Base-by-base conservation (phyloP, 2,113 vertebrate species). In the Bujurquina vittata region DNA sequence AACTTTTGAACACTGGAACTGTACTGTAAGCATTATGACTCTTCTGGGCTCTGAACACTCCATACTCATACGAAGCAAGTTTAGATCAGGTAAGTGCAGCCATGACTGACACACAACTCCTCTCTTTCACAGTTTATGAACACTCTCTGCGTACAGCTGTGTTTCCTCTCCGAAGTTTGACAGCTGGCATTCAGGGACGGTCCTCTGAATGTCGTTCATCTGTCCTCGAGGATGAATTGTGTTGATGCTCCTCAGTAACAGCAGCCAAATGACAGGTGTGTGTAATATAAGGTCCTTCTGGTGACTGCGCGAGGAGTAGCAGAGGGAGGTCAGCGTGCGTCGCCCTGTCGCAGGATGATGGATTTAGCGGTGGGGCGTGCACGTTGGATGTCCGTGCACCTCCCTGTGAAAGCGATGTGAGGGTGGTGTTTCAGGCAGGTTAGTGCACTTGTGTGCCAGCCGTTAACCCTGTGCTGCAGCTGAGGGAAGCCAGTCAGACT, bases 11-110 rank as follows among this genome's bases (percentile, higher is more conserved):
- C 93, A 90, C 92, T 96, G 95, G 96, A 96, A 94, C 94, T 95
- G 93, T 94, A 95, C 95, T 90, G 54, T 90, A 90, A 96, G 85
- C 95, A 95, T 94, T 96, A 99, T 99, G 98, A 99, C 98, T 92
- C 97, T 99, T 80, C 96, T 99, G 95, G 97, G 98, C 91, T 98
- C 98, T 90, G 97, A 99, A 91, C 97, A 99, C 95, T 99, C 98
- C 88, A 95, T 99, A 95, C 96, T 99, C 95, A 99, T 99, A 94
- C 97, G 98, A 95, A 99, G 97, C 97, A 99, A 99, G 95, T 99
- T 99, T 94, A 97, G 97, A 98, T 99, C 98, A 98, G 98, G 98
- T 99, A 97, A 97, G 97, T 69, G 37, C 2, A 29, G 54, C 1
- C 10, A 20, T 33, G 43, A 9, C 1, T 75, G 79, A 62, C 61